Evolutionary conservation across 1,140 invertebrate genomes (phyloP).

Genomic region (Drosophila gunungcola): DNA sequence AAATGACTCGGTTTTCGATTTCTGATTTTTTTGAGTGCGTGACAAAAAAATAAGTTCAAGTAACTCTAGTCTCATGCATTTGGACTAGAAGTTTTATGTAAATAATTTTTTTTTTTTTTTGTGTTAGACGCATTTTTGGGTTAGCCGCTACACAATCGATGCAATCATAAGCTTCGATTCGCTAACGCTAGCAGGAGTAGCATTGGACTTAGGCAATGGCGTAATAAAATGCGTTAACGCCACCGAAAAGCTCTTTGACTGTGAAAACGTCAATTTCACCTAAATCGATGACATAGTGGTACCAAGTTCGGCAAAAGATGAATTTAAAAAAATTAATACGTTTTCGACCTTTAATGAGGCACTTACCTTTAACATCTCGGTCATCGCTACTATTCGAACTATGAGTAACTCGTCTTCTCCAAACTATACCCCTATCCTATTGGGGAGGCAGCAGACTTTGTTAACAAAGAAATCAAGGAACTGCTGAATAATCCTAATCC

Average conservation of each 20-base stretch:
- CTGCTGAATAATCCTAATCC: constrained; percentile 10
- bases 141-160: neutral
- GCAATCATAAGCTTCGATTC: constrained; percentile 7
- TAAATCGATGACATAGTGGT: constrained; percentile 19
- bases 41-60: no score
- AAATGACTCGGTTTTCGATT: neutral
- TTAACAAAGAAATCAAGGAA: constrained; percentile 10
- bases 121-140: constrained; percentile 17
- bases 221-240: neutral
- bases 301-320: constrained; percentile 10
- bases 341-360: no score
- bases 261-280: constrained; percentile 19
- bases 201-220: neutral
- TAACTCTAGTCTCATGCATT: neutral
- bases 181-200: constrained; percentile 9
- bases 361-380: constrained; percentile 10
- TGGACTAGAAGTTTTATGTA: neutral
- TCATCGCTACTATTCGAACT: neutral
- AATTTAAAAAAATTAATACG: constrained; percentile 15
- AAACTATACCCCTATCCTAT: constrained; percentile 10
- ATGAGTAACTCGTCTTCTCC: constrained; percentile 2
- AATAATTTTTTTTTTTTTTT: no score
- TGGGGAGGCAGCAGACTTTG: constrained; percentile 4
- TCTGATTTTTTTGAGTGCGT: neutral
- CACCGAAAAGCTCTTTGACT: constrained; percentile 13